Evolutionary conservation across 2,797 vertebrate genomes (phyloP), one percentile per base, ranked within the genome.

Genomic region (Leuciscus waleckii): DNA sequence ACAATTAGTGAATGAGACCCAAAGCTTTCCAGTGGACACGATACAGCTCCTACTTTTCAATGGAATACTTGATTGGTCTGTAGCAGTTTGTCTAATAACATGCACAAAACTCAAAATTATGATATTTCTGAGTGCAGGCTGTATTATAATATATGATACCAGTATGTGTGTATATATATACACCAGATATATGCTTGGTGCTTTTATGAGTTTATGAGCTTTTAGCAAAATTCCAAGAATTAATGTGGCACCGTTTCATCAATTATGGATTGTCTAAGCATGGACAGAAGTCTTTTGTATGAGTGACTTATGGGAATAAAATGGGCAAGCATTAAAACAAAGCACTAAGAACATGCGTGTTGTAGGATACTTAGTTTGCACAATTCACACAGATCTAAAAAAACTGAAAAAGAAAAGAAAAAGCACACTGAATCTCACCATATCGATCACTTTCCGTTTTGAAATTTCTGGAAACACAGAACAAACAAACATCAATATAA

Each of bases 381-480:
- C 49, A 61, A 17, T 61, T 46, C n/a, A 70, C 26, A 71, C 46
- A 61, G 54, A 81, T 43, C 4, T 49, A 21, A 54, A 21, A n/a
- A 3, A 56, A 54, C 1, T 1, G 29, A 29, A 3, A 54, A 19
- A 17, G 13, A 41, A 71, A 70, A 46, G 0, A 21, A 79, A 61
- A 79, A n/a, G 7, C 37, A 6, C 5, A 43, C 41, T 35, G 68
- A 77, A 26, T 77, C 79, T 93, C 92, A 96, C 95, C 95, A 93
- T 92, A 87, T 79, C 94, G 93, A 26, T 93, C 92, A 73, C 73
- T 82, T 35, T 90, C 89, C n/a, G 80, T 88, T 82, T 85, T 90
- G 63, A 85, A 41, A 26, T 89, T 92, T 61, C 95, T 96, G 71
- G 21, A 89, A 88, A 56, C 49, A 89, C 65, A 88, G 46, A 0